phyloP scores from a whole-genome alignment of 2,888 invertebrate genomes.

The Ptilodon capucinus region DNA sequence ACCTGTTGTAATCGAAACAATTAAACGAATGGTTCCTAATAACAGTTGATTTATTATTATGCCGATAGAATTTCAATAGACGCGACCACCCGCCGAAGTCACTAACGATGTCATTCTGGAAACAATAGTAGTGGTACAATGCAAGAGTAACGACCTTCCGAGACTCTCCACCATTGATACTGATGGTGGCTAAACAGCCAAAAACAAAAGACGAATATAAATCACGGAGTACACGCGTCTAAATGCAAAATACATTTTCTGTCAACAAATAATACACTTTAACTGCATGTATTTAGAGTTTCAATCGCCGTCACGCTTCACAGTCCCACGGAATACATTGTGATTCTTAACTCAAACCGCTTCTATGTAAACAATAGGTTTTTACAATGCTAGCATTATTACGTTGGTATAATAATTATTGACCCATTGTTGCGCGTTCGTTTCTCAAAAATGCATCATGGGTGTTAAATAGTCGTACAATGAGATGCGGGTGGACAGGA shows the following conservation, averaged over 20 bases:
- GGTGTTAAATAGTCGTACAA: conserved; percentile 57
- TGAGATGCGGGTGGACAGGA: conserved; percentile 53
- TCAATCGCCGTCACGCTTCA: background rate
- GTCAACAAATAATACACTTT: conserved; percentile 32
- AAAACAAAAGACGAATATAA: conserved; percentile 80
- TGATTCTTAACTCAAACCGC: conserved; percentile 54
- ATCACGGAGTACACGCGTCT: conserved; percentile 67
- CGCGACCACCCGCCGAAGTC: conserved; percentile 75
- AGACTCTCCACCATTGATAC: conserved; percentile 70
- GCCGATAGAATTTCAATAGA: conserved; percentile 77
- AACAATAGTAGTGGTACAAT: conserved; percentile 77
- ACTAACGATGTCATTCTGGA: conserved; percentile 78
- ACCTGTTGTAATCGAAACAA: conserved; percentile 57
- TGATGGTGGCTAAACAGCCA: conserved; percentile 72
- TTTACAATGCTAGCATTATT: conserved; percentile 70
- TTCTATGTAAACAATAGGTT: conserved; percentile 73
- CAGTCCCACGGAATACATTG: conserved; percentile 21
- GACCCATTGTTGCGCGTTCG: conserved; percentile 56
- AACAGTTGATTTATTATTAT: conserved; percentile 71
- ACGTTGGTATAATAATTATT: conserved; percentile 74
- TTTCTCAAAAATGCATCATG: conserved; percentile 69
- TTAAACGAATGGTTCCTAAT: conserved; percentile 60
- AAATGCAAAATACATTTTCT: conserved; percentile 50
- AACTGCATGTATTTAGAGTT: conserved; percentile 30
- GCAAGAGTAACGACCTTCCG: conserved; percentile 77